Conservation (phyloP, 2,888 invertebrate species). For the Ormyrus nitidulus region DNA sequence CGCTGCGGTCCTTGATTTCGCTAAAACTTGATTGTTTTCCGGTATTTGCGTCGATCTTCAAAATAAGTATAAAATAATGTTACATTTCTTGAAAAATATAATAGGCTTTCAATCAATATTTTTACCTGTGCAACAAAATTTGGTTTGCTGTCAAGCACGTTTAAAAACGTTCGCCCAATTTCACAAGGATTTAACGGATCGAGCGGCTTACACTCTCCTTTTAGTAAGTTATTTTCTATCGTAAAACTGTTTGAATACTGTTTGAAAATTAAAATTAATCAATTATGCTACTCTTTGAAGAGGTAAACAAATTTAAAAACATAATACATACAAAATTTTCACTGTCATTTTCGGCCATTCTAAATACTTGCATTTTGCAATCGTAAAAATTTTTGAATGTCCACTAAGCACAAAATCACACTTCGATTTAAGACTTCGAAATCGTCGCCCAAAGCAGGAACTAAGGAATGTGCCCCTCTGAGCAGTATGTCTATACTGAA, state of each 20-base stretch:
- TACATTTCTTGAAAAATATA: too few relatives aligned
- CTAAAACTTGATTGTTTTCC: slow-evolving; percentile 60
- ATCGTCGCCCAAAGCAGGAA: too few relatives aligned
- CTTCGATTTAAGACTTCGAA: too few relatives aligned
- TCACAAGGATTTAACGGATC: not conserved
- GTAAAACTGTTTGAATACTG: not conserved
- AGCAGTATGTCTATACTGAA: too few relatives aligned
- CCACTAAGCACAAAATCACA: too few relatives aligned
- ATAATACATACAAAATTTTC: too few relatives aligned
- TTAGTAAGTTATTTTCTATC: not conserved
- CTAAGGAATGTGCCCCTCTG: too few relatives aligned
- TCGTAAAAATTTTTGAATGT: too few relatives aligned
- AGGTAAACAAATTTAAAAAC: too few relatives aligned
- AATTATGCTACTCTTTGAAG: not conserved
- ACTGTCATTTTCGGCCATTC: too few relatives aligned
- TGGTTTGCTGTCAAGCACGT: not conserved
- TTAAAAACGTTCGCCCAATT: not conserved
- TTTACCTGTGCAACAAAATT: slow-evolving; percentile 7
- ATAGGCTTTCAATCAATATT: too few relatives aligned
- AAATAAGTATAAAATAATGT: not conserved
- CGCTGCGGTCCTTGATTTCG: slow-evolving; percentile 60
- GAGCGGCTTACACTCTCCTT: not conserved
- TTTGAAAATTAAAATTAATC: not conserved
- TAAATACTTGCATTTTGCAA: too few relatives aligned
- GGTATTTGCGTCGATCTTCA: slow-evolving; percentile 61